These are phyloP conservation scores for Megaptera novaeangliae DNA, from an alignment of 2,113 vertebrate genomes.

Conservation along the genomic window DNA sequence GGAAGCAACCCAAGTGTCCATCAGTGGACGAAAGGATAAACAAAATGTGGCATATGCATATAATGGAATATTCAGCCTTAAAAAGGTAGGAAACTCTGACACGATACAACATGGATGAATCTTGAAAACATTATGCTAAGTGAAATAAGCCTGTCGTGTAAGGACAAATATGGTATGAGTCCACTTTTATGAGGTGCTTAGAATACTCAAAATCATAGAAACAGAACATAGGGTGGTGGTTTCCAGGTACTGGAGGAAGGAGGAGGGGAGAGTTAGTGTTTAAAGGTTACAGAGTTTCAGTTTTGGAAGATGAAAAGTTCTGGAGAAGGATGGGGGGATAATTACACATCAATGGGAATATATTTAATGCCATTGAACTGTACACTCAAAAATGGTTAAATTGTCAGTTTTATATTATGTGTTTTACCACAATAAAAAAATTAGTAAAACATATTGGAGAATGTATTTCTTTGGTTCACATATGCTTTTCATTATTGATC, in stretches of 20 bases:
- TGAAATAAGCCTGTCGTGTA: neutral
- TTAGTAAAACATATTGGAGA: neutral
- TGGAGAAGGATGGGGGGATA: neutral
- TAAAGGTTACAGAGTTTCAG: neutral
- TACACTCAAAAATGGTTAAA: neutral
- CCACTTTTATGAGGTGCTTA: neutral
- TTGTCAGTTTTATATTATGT: neutral
- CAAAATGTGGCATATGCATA: neutral
- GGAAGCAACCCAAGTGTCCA: neutral
- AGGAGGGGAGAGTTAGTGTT: neutral
- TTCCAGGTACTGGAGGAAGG: accelerated
- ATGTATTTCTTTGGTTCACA: neutral
- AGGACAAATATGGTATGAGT: neutral
- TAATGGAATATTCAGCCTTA: neutral
- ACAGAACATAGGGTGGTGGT: neutral
- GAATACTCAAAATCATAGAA: neutral
- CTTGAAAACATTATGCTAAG: neutral
- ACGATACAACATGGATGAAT: neutral
- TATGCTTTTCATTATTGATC: neutral
- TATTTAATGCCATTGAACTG: neutral
- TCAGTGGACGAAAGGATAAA: neutral
- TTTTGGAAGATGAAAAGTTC: neutral
- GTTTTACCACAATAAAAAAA: neutral
- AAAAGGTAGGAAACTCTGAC: neutral
- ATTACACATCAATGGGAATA: neutral